Evolutionary conservation across 64 coral and sea anemone genomes (phyloP), one percentile per base, ranked within the genome.

Genomic region (Exaiptasia diaphana): DNA sequence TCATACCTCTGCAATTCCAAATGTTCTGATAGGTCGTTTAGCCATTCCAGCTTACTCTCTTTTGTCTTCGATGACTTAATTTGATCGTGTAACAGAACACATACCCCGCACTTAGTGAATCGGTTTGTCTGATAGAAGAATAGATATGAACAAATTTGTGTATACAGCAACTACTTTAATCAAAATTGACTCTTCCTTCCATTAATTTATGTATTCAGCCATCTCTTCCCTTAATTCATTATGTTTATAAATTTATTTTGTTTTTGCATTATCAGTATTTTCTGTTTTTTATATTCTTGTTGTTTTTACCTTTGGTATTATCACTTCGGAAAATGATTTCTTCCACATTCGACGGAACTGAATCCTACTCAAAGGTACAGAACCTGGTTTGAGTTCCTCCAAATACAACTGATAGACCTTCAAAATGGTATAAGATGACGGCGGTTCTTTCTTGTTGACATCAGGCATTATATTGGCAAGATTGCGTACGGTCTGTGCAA

Each of bases 381-480:
- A 32, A 8, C 5, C 72, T 32, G 26, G 3, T 33, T 63, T 63
- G 0, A 71, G 31, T 24, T 49, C 64, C 44, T 74, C 86, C 4
- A 11, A 3, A 52, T 88, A 88, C 37, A 53, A 46, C 27, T 55
- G 26, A 22, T 67, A 58, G 49, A 88, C 25, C 31, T 73, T 57
- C 4, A 22, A 7, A n/a, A 88, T 24, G 6, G 86, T 88, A 32
- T 72, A 49, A 43, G 75, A 88, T 15, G 76, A 64, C 36, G 76
- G 86, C 12, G 81, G 42, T 32, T 89, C 67, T 34, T 74, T 71
- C 35, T 41, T 13, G 9, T 74, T 62, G 1, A 72, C 18, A 44
- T 89, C 76, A 58, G 86, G 67, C 86, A 89, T 89, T n/a, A 24
- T 11, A 56, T 89, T 81, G 36, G 86, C 65, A 15, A 81, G 49